These are phyloP conservation scores for Scartelaos histophorus DNA, from an alignment of 2,113 vertebrate species.

Conservation along the genomic window DNA sequence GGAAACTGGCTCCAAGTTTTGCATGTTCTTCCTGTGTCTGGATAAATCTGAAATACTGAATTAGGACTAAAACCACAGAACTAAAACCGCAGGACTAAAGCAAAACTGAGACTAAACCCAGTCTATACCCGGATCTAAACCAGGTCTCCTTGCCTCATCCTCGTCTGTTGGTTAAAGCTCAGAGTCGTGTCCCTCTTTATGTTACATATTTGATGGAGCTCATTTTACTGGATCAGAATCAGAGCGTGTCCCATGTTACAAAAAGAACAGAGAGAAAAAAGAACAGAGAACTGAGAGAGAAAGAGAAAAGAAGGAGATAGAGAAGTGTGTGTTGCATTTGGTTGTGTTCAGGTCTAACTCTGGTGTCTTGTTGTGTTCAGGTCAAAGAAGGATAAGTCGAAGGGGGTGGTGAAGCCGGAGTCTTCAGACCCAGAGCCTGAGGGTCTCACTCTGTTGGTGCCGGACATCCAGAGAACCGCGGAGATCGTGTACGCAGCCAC, in stretches of 20 bases:
- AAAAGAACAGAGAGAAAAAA: too few relatives aligned
- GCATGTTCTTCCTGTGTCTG: too few relatives aligned
- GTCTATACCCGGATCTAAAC: neutral
- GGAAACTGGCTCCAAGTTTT: too few relatives aligned
- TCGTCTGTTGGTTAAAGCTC: neutral
- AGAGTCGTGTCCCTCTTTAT: neutral
- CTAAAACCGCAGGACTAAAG: too few relatives aligned
- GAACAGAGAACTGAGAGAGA: too few relatives aligned
- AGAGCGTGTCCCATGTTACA: too few relatives aligned
- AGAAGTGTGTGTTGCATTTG: too few relatives aligned
- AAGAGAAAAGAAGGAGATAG: too few relatives aligned
- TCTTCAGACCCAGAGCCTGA: slow-evolving; percentile 94
- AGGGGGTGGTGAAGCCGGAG: slow-evolving; percentile 91
- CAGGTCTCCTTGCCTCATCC: neutral
- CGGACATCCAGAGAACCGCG: slow-evolving; percentile 96
- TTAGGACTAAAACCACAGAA: neutral
- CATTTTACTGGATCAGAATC: too few relatives aligned
- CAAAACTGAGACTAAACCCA: too few relatives aligned
- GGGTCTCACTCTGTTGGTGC: slow-evolving; percentile 93
- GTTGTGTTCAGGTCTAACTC: too few relatives aligned
- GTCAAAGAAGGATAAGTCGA: slow-evolving; percentile 97
- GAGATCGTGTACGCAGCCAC: slow-evolving; percentile 94
- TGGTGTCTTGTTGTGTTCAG: slow-evolving; percentile 65
- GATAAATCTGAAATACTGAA: neutral
- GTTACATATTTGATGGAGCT: neutral